Evolutionary conservation across 2,888 invertebrate genomes (phyloP), one percentile per base, ranked within the genome.

Genomic region (Esperia sulphurella): DNA sequence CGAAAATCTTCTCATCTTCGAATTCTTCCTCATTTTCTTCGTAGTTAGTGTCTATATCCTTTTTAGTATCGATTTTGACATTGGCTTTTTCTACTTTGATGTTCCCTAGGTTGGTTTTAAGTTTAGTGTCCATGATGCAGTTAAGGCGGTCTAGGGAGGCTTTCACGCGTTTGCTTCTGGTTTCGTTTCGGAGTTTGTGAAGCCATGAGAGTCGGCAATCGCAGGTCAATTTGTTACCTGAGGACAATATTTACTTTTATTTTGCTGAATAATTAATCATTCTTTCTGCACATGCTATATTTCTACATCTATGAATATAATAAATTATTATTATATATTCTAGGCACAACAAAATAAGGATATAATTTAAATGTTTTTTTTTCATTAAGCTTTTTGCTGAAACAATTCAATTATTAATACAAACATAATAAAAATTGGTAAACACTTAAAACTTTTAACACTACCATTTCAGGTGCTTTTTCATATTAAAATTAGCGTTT

Each of bases 201-300:
- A 96, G 91, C 96, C 96, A 96, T 45, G 92, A 91, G 46, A 96
- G 90, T 14, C 95, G 94, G 74, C 96, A 96, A 83, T 96, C 95
- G 79, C 96, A 96, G 57, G 92, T 91, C 72, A 96, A 91, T 66
- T 92, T 93, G 86, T 96, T 96, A 68, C 94, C 96, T 96, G 93
- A 78, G 79, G 35, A 71, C 65, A 75, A 68, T 57, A 53, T 33
- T 10, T n/a, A 3, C 21, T 37, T 3, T 31, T 13, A 46, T 21
- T 21, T 3, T 21, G 2, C 21, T 21, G 21, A n/a, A n/a, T n/a
- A n/a, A n/a, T n/a, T n/a, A n/a, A n/a, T n/a, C n/a, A n/a, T n/a
- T n/a, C n/a, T n/a, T n/a, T n/a, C n/a, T n/a, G n/a, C n/a, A n/a
- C n/a, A n/a, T n/a, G n/a, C n/a, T n/a, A n/a, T n/a, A n/a, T n/a